A percentile compares a stretch with the other conserved stretches of the same genome.
These are phyloP conservation scores for Dorcus hopei DNA, from an alignment of 2,888 invertebrate genomes.

Conservation along the genomic window DNA sequence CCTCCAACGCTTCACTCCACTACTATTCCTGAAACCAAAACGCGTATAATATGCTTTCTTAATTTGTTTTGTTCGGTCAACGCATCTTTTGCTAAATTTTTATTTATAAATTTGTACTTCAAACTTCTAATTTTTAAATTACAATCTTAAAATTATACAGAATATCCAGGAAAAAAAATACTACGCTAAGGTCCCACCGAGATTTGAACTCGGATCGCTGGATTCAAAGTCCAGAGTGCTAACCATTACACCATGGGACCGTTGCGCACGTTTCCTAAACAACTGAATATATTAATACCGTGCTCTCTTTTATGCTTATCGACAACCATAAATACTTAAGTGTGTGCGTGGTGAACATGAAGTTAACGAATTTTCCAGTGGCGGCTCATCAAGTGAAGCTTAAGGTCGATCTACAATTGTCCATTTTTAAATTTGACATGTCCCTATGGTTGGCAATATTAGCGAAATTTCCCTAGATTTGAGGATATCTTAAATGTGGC, in stretches of 20 bases:
- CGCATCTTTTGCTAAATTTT: not conserved
- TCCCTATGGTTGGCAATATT: no score
- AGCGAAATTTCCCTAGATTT: no score
- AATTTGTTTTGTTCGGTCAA: not conserved
- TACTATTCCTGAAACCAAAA: not conserved
- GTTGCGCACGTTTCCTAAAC: not conserved
- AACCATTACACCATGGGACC: slow-evolving; percentile 75
- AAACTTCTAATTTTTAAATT: not conserved
- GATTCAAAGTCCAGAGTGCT: slow-evolving; percentile 79
- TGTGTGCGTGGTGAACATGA: not conserved
- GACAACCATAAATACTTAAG: not conserved
- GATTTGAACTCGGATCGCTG: slow-evolving; percentile 79
- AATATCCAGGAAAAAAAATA: not conserved
- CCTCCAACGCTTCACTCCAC: not conserved
- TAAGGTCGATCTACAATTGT: no score
- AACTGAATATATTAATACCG: not conserved
- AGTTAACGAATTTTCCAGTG: not conserved
- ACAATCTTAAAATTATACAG: not conserved
- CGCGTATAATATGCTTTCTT: not conserved
- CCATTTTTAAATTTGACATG: no score
- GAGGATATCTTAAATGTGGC: no score
- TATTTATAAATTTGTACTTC: not conserved
- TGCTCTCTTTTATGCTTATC: not conserved
- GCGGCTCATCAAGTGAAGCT: no score
- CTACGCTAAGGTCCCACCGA: slow-evolving; percentile 61